Conservation (phyloP, 1,140 invertebrate genomes). For the Heliconius nattereri region DNA sequence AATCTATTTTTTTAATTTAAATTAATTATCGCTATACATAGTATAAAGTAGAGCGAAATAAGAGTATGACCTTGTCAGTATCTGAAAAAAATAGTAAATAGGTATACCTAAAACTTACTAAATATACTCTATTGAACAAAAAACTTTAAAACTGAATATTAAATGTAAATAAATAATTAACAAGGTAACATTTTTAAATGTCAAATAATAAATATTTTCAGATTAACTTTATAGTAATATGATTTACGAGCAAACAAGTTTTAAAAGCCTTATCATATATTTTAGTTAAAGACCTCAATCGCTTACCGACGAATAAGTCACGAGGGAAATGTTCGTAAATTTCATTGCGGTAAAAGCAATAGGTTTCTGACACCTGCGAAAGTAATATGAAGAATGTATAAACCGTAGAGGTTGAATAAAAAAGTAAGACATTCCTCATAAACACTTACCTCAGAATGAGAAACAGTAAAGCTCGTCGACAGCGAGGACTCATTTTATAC, state of each 20-base stretch:
- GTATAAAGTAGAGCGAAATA: slow-evolving; percentile 72
- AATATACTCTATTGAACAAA: no score
- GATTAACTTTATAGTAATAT: no score
- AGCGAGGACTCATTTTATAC: slow-evolving; percentile 67
- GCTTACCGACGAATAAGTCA: slow-evolving; percentile 69
- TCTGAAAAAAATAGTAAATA: slow-evolving; percentile 61
- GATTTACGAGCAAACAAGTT: no score
- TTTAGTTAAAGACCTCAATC: slow-evolving; percentile 16
- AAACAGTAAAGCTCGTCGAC: slow-evolving; percentile 63
- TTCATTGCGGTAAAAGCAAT: slow-evolving; percentile 74
- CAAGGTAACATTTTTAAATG: no score
- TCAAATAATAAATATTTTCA: no score
- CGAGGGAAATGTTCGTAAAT: slow-evolving; percentile 68
- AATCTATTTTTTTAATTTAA: background rate
- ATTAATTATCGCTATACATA: slow-evolving; percentile 66
- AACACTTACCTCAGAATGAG: slow-evolving; percentile 61
- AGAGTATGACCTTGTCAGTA: slow-evolving; percentile 70
- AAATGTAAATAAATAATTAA: no score
- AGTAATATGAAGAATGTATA: slow-evolving; percentile 1
- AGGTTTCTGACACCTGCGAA: slow-evolving; percentile 69
- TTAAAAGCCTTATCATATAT: no score
- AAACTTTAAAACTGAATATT: no score
- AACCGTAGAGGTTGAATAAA: background rate
- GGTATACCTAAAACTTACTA: background rate
- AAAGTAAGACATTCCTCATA: slow-evolving; percentile 2